phyloP scores from a whole-genome alignment of 2,113 vertebrate species.

The Oenanthe melanoleuca region DNA sequence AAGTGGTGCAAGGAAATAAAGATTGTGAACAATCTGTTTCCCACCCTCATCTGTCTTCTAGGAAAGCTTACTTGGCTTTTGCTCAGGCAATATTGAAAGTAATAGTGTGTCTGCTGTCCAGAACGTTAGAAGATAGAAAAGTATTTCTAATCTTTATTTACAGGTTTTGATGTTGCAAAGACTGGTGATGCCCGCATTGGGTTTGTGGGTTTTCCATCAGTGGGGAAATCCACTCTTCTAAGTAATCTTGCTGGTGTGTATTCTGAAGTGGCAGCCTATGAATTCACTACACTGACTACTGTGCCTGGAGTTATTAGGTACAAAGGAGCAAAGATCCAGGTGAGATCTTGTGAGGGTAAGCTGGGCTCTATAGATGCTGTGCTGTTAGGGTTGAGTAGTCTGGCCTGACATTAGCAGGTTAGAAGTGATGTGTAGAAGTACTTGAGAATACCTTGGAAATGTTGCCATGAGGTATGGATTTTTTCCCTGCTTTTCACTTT shows the following conservation, averaged over 20 bases:
- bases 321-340: slow-evolving; percentile 99
- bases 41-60: not conserved
- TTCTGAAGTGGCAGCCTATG: slow-evolving; percentile 97
- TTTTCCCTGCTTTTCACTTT: not conserved
- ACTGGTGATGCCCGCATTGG: slow-evolving; percentile 96
- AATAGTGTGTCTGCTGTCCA: not conserved
- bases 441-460: not conserved
- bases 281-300: slow-evolving; percentile 96
- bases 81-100: not conserved
- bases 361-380: fast-evolving
- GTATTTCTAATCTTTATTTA: not conserved
- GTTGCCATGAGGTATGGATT: not conserved
- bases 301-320: slow-evolving; percentile 98
- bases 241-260: slow-evolving; percentile 98
- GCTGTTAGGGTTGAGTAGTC: not conserved
- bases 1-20: not conserved
- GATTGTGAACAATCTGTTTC: not conserved
- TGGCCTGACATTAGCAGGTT: not conserved
- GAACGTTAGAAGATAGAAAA: not conserved
- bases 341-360: slow-evolving; percentile 43
- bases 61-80: not conserved
- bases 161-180: slow-evolving; percentile 98
- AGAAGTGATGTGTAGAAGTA: not conserved
- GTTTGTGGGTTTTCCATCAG: slow-evolving; percentile 98
- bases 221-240: slow-evolving; percentile 95